Conservation (phyloP, 35 echinoderm and acorn worm genomes). For the Amphiura filiformis region DNA sequence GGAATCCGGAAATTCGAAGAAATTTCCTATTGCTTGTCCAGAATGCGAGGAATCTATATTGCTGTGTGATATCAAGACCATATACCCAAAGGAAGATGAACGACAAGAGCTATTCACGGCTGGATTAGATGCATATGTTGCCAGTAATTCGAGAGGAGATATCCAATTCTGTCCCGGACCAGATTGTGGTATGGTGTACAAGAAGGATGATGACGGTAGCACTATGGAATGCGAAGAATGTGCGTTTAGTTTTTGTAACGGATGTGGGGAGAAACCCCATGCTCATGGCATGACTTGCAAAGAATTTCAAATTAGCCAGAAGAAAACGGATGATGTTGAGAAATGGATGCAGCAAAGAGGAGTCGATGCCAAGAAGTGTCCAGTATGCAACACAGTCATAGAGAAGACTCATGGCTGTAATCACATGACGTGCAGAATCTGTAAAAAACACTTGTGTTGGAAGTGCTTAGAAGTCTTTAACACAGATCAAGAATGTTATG, state of each 20-base stretch:
- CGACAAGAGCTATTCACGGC: background rate
- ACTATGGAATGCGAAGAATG: slow-evolving; percentile 13
- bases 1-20: background rate
- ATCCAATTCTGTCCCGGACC: slow-evolving; percentile 35
- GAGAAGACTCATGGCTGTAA: slow-evolving; percentile 35
- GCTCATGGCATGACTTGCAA: background rate
- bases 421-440: slow-evolving; percentile 11
- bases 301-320: background rate
- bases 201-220: background rate
- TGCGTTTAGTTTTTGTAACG: slow-evolving; percentile 18
- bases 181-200: slow-evolving; percentile 39
- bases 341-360: slow-evolving; percentile 7
- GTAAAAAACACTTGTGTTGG: slow-evolving; percentile 39
- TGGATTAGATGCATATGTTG: slow-evolving; percentile 19
- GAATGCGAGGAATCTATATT: slow-evolving; percentile 3
- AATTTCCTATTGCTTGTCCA: slow-evolving; percentile 16
- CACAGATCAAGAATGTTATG: background rate
- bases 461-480: slow-evolving; percentile 15
- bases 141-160: background rate
- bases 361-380: slow-evolving; percentile 32
- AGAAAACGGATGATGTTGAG: slow-evolving; percentile 5
- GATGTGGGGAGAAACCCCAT: slow-evolving; percentile 21
- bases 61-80: slow-evolving; percentile 37
- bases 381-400: slow-evolving; percentile 6
- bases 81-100: background rate